These are phyloP conservation scores for Drosophila parvula DNA, from an alignment of 1,140 invertebrate species.

Conservation along the genomic window DNA sequence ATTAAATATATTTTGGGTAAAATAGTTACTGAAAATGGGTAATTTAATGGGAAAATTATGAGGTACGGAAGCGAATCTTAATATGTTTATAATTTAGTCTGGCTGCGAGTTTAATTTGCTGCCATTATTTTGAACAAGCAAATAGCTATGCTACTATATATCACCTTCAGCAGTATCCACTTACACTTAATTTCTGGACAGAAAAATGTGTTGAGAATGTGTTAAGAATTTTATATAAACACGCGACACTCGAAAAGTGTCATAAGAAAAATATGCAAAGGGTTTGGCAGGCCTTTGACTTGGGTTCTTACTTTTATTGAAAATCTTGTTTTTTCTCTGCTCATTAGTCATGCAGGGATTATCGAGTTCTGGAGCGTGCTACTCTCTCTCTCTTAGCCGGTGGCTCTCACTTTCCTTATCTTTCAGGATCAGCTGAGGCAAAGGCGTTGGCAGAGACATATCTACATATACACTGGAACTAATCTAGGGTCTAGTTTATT, in stretches of 20 bases:
- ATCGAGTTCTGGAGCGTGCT: slow-evolving; percentile 16
- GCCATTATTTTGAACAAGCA: not conserved
- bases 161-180: not conserved
- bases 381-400: not conserved
- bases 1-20: not conserved
- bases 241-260: slow-evolving; percentile 7
- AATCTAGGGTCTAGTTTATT: not conserved
- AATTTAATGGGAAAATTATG: not conserved
- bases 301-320: slow-evolving; percentile 11
- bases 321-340: not conserved
- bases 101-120: not conserved
- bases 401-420: slow-evolving; percentile 33
- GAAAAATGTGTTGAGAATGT: not conserved
- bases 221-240: not conserved
- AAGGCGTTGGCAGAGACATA: slow-evolving; percentile 14
- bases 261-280: slow-evolving; percentile 43
- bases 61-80: not conserved
- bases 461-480: not conserved
- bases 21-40: no score
- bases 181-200: not conserved
- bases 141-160: no score
- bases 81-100: not conserved
- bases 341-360: slow-evolving; percentile 46
- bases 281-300: slow-evolving; percentile 38
- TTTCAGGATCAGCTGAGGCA: slow-evolving; percentile 25